Base-by-base conservation (phyloP, 1,140 invertebrate species). In the Zaprionus tsacasi region DNA sequence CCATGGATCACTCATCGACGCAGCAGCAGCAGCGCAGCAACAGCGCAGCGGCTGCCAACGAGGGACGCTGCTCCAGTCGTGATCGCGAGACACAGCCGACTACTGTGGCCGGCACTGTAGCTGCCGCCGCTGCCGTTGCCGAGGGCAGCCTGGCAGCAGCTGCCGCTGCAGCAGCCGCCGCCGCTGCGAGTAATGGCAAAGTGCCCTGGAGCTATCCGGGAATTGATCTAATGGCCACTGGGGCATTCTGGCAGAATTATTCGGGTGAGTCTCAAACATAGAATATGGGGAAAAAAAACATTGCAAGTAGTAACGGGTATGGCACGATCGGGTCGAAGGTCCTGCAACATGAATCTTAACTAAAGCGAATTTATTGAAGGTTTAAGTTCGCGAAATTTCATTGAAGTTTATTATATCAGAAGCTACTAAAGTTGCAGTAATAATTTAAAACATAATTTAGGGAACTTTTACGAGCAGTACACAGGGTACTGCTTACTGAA, bases 211-310 rank as follows among this genome's bases (percentile, higher is more conserved):
- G 94, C 79, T 96, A 96, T 93, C 94, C 95, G n/a, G 96, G 96
- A 59, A 94, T 96, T 40, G 95, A 96, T 75, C 94, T 96, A 81
- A 96, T 96, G 93, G 95, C 94, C 79, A 95, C 95, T 64, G 95
- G 96, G 2, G 96, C 96, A 21, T 97, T 97, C 93, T 97, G 96
- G 96, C 96, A 97, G 93, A 97, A 97, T 92, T 97, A 97, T 93
- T 97, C 96, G 91, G 96, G 96, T 97, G 88, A 94, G 94, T 93
- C 64, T 25, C 8, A 5, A 8, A 35, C 10, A 50, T 25, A 50
- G 12, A 50, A 21, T 10, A 25, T 11, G 3, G 27, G 27, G 1
- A 3, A 30, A 30, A 4, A 5, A 30, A 30, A 30, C 6, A 30
- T 2, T 30, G 21, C 27, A 30, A 30, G 27, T 30, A 50, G 45